Evolutionary conservation across 2,888 invertebrate genomes (phyloP).

Genomic region (Stenolophus ochropezus): DNA sequence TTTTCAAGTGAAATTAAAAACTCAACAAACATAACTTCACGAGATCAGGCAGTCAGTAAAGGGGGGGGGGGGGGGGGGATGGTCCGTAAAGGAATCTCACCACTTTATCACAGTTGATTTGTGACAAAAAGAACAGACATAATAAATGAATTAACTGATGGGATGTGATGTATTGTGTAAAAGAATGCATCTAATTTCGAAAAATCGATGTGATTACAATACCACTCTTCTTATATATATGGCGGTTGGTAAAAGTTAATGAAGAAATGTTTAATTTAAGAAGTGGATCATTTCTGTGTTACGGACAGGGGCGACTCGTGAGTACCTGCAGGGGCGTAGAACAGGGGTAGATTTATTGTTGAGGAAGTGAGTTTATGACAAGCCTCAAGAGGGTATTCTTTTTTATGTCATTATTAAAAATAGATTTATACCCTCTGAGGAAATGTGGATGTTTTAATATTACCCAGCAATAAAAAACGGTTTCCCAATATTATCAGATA

Average conservation of each 20-base stretch:
- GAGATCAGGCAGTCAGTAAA: no score
- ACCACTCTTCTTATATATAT: no score
- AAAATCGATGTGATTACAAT: no score
- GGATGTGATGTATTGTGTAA: no score
- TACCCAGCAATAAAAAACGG: slow-evolving; percentile 5
- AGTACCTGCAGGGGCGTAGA: neutral
- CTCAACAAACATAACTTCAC: no score
- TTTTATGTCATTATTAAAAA: slow-evolving; percentile 45
- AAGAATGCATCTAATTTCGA: no score
- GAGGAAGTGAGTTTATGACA: neutral
- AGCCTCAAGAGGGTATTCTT: neutral
- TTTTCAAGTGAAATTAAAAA: no score
- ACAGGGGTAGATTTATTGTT: slow-evolving; percentile 25
- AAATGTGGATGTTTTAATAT: slow-evolving; percentile 21
- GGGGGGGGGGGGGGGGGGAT: no score
- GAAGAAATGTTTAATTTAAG: neutral
- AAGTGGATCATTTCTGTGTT: slow-evolving; percentile 15
- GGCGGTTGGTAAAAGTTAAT: neutral
- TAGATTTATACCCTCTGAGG: slow-evolving; percentile 17
- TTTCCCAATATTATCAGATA: neutral
- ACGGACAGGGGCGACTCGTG: slow-evolving; percentile 2
- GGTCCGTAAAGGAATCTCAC: no score
- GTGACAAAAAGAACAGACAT: no score
- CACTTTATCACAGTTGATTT: no score
- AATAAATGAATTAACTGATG: no score